Evolutionary conservation across 2,113 vertebrate species (phyloP), one percentile per base, ranked within the genome.

Genomic region (Strigops habroptila): DNA sequence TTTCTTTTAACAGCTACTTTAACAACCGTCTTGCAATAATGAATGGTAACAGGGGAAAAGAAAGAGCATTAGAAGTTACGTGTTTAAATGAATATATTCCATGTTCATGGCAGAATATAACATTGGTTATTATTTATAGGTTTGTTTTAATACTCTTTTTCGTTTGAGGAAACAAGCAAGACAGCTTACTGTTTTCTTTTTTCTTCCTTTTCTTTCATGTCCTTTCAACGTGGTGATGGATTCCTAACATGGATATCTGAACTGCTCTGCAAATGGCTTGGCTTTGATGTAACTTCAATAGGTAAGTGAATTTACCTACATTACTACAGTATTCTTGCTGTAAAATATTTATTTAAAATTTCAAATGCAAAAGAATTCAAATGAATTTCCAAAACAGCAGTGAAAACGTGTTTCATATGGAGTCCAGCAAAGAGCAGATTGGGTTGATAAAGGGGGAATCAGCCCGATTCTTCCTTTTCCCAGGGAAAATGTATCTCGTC

Each of bases 301-400:
- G 98, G 98, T 98, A 97, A 98, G 98, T 98, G 87, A 96, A 94
- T 82, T 57, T 85, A 51, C 52, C 78, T 25, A 23, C 82, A 75
- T 81, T 89, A 37, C 30, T 82, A 51, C 5, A 12, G 8, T n/a
- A 35, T 14, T 33, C 33, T 67, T 59, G 28, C 69, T 90, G 7
- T 71, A 55, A 44, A 4, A 3, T 37, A 48, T 39, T 71, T 24
- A 6, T 70, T 94, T 87, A 11, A 52, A 80, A 39, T 82, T 71
- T 71, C 88, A 37, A 57, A 11, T 59, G 3, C n/a, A n/a, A 48
- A 82, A 76, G 1, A 73, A 44, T 69, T 22, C 5, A 59, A 46
- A 37, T 48, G 1, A 23, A 55, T 94, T 81, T 90, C 18, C 14
- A 78, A 63, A 80, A 33, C 35, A 83, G 18, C 14, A 11, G 6